Evolutionary conservation across 2,797 vertebrate genomes (phyloP).

Genomic region (Coccyzus lansbergi): DNA sequence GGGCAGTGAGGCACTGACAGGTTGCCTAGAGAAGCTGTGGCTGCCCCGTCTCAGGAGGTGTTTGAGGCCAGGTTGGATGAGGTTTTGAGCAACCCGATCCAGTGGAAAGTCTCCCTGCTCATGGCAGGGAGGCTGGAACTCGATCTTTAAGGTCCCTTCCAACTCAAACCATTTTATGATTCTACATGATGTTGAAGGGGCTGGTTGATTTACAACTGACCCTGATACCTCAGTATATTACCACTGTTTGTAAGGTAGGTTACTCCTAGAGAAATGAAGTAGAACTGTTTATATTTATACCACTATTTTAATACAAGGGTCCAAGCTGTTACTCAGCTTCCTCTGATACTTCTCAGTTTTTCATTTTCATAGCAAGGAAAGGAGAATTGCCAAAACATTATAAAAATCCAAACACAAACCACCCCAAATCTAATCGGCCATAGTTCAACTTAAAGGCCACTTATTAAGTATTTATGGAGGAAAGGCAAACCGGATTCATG

Average conservation of each 20-base stretch:
- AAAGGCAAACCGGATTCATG: neutral
- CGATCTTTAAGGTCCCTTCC: no score
- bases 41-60: no score
- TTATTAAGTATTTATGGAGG: neutral
- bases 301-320: neutral
- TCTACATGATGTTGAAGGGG: neutral
- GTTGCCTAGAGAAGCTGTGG: no score
- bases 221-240: neutral
- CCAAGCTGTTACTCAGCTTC: neutral
- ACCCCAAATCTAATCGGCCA: neutral
- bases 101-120: no score
- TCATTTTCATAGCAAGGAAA: neutral
- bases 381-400: neutral
- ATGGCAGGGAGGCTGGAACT: no score
- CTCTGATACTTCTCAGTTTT: neutral
- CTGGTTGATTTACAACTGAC: neutral
- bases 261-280: neutral
- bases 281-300: neutral
- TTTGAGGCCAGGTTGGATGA: no score
- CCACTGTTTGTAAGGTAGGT: neutral
- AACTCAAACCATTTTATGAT: neutral
- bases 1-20: no score
- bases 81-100: no score
- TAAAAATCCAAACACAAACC: neutral
- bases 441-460: neutral